These are phyloP conservation scores for Oncorhynchus gorbuscha DNA, from an alignment of 2,113 vertebrate species.

Conservation along the genomic window DNA sequence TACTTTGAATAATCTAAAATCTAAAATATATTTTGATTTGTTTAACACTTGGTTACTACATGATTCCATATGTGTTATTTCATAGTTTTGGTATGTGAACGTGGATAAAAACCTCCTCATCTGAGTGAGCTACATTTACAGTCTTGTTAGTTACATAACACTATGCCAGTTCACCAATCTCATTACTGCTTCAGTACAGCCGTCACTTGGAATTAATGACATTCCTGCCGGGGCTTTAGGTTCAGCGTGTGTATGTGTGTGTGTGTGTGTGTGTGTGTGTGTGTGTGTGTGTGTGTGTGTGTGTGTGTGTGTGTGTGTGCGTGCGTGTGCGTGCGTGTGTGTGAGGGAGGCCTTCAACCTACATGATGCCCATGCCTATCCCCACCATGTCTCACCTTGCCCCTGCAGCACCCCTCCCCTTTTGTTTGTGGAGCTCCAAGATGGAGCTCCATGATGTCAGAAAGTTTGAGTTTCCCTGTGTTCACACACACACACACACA, in stretches of 20 bases:
- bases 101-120: constrained; percentile 9
- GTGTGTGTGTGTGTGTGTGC: constrained; percentile 14
- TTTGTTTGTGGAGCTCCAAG: too few species aligned
- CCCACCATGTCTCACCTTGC: constrained; percentile 77
- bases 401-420: constrained; percentile 41
- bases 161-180: constrained; percentile 55
- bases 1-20: too few species aligned
- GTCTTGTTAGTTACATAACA: constrained; percentile 43
- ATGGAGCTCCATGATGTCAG: too few species aligned
- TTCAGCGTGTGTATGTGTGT: constrained; percentile 29
- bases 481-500: too few species aligned
- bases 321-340: constrained; percentile 1
- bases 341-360: constrained; percentile 27
- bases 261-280: constrained; percentile 11
- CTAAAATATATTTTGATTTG: too few species aligned
- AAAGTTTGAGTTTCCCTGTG: too few species aligned
- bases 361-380: constrained; percentile 74
- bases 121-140: constrained; percentile 46
- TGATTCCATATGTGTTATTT: too few species aligned
- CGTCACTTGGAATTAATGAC: constrained; percentile 53
- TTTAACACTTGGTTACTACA: too few species aligned
- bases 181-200: constrained; percentile 56
- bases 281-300: constrained; percentile 2
- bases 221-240: constrained; percentile 36
- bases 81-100: constrained; percentile 10